Evolutionary conservation across 37 sponge, comb jelly and placozoan genomes (phyloP).

Genomic region (Theonella swinhoei): DNA sequence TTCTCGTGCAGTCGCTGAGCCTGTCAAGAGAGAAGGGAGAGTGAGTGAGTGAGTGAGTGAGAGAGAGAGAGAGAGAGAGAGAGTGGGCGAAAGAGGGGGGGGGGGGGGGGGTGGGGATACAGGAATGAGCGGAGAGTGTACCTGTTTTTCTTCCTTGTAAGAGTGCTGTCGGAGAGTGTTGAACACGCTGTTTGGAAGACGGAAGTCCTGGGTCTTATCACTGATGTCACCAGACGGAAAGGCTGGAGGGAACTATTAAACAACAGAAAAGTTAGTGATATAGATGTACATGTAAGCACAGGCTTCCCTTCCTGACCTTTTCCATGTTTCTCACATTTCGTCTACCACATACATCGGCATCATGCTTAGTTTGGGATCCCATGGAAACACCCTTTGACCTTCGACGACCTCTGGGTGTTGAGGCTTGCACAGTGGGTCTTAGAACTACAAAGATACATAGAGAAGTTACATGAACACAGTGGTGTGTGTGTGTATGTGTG

Average conservation of each 20-base stretch:
- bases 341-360: slow-evolving; percentile 78
- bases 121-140: not conserved
- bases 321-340: slow-evolving; percentile 82
- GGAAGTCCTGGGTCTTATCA: slow-evolving; percentile 59
- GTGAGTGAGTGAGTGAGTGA: not conserved
- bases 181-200: slow-evolving; percentile 79
- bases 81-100: not conserved
- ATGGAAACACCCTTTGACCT: slow-evolving; percentile 38
- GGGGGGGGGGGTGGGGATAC: not conserved
- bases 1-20: slow-evolving; percentile 82
- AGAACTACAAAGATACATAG: too few species aligned
- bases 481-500: too few species aligned
- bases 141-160: slow-evolving; percentile 67
- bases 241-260: slow-evolving; percentile 70
- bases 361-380: slow-evolving; percentile 86
- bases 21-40: not conserved
- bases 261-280: not conserved
- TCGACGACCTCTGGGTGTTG: slow-evolving; percentile 16
- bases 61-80: not conserved
- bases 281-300: not conserved
- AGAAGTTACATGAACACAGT: too few species aligned
- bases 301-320: slow-evolving; percentile 5
- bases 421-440: not conserved
- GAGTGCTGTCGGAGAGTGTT: slow-evolving; percentile 83
- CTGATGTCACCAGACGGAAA: slow-evolving; percentile 82